Base-by-base conservation (phyloP, 2,888 invertebrate species). In the Gortyna flavago region DNA sequence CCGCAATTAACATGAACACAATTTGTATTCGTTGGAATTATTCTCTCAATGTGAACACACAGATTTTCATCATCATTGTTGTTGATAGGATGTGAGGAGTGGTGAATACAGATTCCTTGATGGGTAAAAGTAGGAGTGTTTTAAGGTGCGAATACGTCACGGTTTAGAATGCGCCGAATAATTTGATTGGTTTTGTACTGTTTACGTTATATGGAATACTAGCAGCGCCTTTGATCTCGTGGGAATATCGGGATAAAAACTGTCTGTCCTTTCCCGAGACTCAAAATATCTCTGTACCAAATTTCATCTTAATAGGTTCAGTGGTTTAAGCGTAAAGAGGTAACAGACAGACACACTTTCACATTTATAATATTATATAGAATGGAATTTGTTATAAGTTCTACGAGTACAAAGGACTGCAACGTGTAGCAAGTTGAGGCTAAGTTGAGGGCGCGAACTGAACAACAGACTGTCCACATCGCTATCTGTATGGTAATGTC, bases 41-140 rank as follows among this genome's bases (percentile, higher is more conserved):
- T 79, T 78, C 79, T 71, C 76, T 69, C 61, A 62, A 72, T 80
- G 88, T 75, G 75, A 68, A 78, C 65, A 77, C 80, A 79, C 84
- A 79, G 88, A 86, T 86, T 87, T 79, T 86, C 87, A 87, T 87
- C 88, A 84, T 66, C 84, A 72, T 87, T 88, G 84, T 79, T 72
- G 75, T 72, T 76, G 84, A 87, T 88, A 79, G 62, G 18, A 80
- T 65, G 67, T 68, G 48, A 13, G 25, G n/a, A 61, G 32, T 61
- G 11, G 6, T 54, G 57, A 18, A 44, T 51, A n/a, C 51, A 65
- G 35, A 35, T 68, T 71, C 54, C 35, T 61, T 59, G 32, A 51
- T 65, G 21, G n/a, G 70, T 67, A 41, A 65, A 72, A 69, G 54
- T 59, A n/a, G 9, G 7, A 72, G 38, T 35, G 38, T 48, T 72